phyloP scores from a whole-genome alignment of 2,797 vertebrate species.

The Anguilla pacifica region DNA sequence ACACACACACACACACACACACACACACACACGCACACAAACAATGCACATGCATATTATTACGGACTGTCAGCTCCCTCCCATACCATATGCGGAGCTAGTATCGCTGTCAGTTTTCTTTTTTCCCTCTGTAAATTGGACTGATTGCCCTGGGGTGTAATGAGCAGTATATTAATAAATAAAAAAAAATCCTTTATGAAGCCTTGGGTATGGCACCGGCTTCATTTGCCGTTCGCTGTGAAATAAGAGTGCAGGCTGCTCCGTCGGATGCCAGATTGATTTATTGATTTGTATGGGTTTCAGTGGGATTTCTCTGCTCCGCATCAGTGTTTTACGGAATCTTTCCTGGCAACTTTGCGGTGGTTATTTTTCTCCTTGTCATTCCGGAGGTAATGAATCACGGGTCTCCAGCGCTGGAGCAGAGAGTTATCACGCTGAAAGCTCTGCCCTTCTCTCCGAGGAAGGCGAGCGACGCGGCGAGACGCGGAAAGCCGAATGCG shows the following conservation, averaged over 20 bases:
- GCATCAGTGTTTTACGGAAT: constrained; percentile 13
- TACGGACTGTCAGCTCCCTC: not conserved
- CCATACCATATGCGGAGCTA: not conserved
- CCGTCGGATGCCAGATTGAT: not conserved
- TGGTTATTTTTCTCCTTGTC: constrained; percentile 7
- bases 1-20: no score
- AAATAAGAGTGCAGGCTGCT: not conserved
- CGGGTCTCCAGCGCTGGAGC: not conserved
- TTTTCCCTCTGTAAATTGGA: not conserved
- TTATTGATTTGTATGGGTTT: not conserved
- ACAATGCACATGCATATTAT: not conserved
- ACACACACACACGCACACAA: no score
- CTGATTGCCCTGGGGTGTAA: not conserved
- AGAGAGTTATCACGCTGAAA: not conserved
- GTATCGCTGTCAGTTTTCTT: not conserved
- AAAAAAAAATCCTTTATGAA: not conserved
- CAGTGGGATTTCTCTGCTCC: not conserved
- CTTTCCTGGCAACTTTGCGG: not conserved
- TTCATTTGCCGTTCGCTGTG: not conserved
- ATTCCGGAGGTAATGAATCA: not conserved
- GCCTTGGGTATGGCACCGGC: not conserved
- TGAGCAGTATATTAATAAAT: not conserved
- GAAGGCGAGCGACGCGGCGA: not conserved
- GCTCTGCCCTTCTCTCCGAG: not conserved
- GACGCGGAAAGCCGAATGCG: not conserved